These are phyloP conservation scores for Astyanax mexicanus DNA, from an alignment of 2,797 vertebrate genomes.

Conservation along the genomic window DNA sequence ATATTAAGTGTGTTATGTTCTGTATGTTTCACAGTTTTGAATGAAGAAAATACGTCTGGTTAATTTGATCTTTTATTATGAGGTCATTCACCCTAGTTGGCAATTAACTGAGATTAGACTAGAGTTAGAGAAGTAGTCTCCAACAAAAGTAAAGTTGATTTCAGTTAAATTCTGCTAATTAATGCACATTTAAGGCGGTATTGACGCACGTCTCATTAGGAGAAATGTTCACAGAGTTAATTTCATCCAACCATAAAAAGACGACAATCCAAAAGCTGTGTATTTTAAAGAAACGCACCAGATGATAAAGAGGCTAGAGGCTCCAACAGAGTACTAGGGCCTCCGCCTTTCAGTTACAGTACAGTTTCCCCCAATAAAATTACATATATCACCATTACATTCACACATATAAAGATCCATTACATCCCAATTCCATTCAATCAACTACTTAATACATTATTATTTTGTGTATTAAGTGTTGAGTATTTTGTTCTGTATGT, in stretches of 20 bases:
- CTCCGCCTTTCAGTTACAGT: no score
- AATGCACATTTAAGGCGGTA: background rate
- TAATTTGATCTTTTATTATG: background rate
- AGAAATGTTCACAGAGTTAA: background rate
- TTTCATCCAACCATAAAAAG: background rate
- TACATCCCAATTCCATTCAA: no score
- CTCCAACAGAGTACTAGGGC: no score
- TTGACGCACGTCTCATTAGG: background rate
- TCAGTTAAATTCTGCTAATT: background rate
- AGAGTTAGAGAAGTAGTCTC: background rate
- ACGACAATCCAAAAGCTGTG: background rate
- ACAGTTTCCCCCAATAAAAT: no score
- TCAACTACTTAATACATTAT: no score
- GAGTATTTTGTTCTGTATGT: constrained; percentile 3
- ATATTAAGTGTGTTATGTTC: background rate
- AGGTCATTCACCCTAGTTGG: background rate
- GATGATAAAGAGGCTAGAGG: background rate
- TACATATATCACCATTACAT: no score
- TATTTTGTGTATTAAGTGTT: background rate
- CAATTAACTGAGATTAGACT: constrained; percentile 11
- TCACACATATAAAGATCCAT: no score
- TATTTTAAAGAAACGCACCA: background rate
- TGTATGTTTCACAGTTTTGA: background rate
- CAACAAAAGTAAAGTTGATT: background rate
- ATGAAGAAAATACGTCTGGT: background rate